Evolutionary conservation across 2,797 vertebrate genomes (phyloP), one percentile per base, ranked within the genome.

Genomic region (Esox lucius): DNA sequence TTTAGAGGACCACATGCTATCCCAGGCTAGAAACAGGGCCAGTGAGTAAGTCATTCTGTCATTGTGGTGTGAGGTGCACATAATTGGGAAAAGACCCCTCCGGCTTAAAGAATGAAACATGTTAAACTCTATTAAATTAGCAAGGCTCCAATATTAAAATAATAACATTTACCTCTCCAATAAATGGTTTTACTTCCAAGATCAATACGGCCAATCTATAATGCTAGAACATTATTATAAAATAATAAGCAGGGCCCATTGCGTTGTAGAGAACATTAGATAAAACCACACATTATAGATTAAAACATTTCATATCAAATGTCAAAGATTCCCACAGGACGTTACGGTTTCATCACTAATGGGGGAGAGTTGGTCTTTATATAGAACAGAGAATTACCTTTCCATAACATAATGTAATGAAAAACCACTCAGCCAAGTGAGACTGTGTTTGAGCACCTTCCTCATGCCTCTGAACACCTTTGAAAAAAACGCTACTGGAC

Each of bases 291-390:
- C 85, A 89, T 90, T 92, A 93, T 92, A 90, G 91, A 93, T 93
- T 90, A 88, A 91, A 91, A 93, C 87, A 93, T 92, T 92, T 92
- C 84, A 91, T 93, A 91, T 92, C 83, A 94, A 94, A 94, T 94
- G 93, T 93, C 93, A 93, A 89, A 89, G 86, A 89, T 89, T 92
- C 91, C 90, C 88, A 91, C 81, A 87, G 86, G 85, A 89, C 80
- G 87, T 92, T 91, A 93, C 85, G 86, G 87, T 91, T 92, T 87
- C 73, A 86, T 77, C 83, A 84, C 84, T 92, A 93, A 92, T 90
- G n/a, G 74, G 56, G 76, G 61, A 78, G 78, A 73, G 79, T 83
- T 88, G 73, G 86, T 77, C 68, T 35, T 42, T 70, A 67, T 85
- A 76, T 84, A 76, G 72, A 86, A 80, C 72, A 73, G 72, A 79